These are phyloP conservation scores for Microplitis deprimator DNA, from an alignment of 2,888 invertebrate genomes.

Conservation along the genomic window DNA sequence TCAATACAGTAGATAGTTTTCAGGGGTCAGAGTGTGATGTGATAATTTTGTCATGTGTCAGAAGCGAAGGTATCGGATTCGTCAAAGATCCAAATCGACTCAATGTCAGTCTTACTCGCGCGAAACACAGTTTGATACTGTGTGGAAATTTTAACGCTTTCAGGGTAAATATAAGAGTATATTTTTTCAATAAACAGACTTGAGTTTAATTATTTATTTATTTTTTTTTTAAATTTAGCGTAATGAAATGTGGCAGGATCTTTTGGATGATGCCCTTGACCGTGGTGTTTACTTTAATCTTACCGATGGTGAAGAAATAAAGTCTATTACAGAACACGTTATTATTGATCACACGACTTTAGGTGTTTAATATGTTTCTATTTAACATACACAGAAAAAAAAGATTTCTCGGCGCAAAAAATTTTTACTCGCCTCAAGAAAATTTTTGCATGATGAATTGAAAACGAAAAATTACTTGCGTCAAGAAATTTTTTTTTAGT, in stretches of 20 bases:
- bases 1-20: constrained; percentile 87
- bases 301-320: constrained; percentile 20
- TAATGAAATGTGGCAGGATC: constrained; percentile 60
- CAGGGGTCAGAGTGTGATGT: constrained; percentile 91
- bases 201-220: neutral
- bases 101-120: constrained; percentile 90
- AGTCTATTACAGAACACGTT: neutral
- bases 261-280: constrained; percentile 56
- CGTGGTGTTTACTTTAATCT: constrained; percentile 54
- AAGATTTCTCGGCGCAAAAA: no score
- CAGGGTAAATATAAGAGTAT: constrained; percentile 70
- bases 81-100: constrained; percentile 82
- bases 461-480: no score
- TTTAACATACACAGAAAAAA: no score
- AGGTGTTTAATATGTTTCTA: no score
- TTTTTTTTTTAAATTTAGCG: constrained; percentile 49
- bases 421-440: no score
- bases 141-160: constrained; percentile 81
- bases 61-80: constrained; percentile 84
- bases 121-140: constrained; percentile 80
- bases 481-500: no score
- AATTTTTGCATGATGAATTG: no score
- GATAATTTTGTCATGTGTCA: constrained; percentile 86
- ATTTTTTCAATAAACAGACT: neutral
- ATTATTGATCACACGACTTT: neutral